Conservation (phyloP, 2,113 vertebrate genomes). For the Pteruthius melanotis region DNA sequence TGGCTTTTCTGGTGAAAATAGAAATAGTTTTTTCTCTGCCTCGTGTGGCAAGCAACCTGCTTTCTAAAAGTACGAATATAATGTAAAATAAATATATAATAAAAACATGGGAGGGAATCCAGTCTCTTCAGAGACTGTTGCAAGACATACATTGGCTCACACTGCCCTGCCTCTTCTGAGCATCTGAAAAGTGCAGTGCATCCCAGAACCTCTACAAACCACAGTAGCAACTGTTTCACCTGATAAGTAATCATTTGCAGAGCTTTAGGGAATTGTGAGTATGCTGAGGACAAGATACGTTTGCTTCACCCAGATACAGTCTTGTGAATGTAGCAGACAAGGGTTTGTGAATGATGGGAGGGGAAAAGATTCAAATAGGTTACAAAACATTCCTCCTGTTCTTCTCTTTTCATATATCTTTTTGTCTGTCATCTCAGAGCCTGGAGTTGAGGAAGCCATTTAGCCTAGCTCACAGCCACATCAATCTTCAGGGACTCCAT, state of each 20-base stretch:
- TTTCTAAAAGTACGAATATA: neutral
- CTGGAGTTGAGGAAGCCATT: neutral
- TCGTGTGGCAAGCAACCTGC: neutral
- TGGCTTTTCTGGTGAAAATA: neutral
- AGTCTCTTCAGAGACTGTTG: neutral
- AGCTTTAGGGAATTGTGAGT: neutral
- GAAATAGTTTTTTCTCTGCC: neutral
- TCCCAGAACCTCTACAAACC: neutral
- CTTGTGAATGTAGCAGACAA: neutral
- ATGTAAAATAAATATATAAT: neutral
- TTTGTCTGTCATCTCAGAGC: neutral
- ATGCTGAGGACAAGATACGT: neutral
- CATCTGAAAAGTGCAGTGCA: neutral
- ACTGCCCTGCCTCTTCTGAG: neutral
- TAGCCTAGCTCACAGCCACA: neutral
- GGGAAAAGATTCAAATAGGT: neutral
- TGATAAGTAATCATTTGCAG: neutral
- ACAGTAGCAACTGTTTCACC: accelerated
- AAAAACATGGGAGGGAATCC: neutral
- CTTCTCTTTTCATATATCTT: neutral
- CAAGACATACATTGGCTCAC: neutral
- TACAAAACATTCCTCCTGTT: neutral
- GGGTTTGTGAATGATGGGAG: neutral
- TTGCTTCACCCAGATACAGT: neutral
- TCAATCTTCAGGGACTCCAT: neutral